Evolutionary conservation across 2,888 invertebrate species (phyloP).

Genomic region (Trichogramma dendrolimi): DNA sequence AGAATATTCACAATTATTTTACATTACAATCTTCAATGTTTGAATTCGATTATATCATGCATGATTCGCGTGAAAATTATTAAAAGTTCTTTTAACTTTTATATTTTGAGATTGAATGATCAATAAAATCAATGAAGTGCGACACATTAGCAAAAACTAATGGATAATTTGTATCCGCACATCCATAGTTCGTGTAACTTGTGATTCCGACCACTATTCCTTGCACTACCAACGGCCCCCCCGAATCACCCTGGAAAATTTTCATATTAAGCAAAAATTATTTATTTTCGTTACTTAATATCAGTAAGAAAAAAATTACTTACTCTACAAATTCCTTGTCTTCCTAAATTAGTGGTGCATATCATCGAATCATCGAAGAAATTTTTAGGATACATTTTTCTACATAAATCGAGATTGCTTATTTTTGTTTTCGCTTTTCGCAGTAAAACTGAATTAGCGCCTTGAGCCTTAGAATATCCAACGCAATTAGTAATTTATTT

Average conservation of each 20-base stretch:
- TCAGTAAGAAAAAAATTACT: constrained; percentile 18
- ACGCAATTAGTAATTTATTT: too few species aligned
- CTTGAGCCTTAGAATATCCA: constrained; percentile 33
- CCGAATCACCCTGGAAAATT: constrained; percentile 40
- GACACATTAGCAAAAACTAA: constrained; percentile 37
- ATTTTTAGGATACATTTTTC: constrained; percentile 22
- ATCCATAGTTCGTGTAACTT: constrained; percentile 40
- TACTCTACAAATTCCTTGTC: constrained; percentile 36
- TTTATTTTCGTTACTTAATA: not conserved
- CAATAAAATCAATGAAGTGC: not conserved
- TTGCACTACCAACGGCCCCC: constrained; percentile 41
- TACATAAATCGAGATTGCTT: constrained; percentile 55
- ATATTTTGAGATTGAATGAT: too few species aligned
- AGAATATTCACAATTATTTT: not conserved
- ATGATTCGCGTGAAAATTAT: too few species aligned
- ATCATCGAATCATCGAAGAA: constrained; percentile 17
- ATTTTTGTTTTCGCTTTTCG: constrained; percentile 58
- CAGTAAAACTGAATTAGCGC: constrained; percentile 38
- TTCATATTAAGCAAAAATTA: not conserved
- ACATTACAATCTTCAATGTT: too few species aligned
- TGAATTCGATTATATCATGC: too few species aligned
- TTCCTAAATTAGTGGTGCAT: constrained; percentile 32
- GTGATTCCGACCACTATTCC: constrained; percentile 40
- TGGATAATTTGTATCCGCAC: constrained; percentile 36
- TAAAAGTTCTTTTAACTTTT: too few species aligned